Percentiles rank a stretch among this genome's conserved stretches.
These are phyloP conservation scores for Indicator maculatus DNA, from an alignment of 2,113 vertebrate genomes.

Conservation along the genomic window DNA sequence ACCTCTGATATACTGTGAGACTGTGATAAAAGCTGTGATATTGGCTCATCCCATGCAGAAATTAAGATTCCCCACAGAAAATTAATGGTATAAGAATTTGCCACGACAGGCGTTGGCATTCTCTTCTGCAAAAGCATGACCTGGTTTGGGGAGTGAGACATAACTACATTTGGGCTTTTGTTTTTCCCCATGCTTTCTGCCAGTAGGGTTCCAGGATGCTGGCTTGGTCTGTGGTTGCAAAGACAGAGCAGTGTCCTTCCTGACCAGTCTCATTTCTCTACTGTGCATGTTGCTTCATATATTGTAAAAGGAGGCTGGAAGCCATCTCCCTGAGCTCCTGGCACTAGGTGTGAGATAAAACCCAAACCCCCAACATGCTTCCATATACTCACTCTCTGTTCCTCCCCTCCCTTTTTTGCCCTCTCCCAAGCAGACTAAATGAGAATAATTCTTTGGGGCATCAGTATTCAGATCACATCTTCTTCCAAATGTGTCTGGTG, in stretches of 20 bases:
- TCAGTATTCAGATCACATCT: neutral
- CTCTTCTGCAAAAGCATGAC: neutral
- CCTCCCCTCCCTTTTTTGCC: neutral
- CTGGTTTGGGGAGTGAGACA: neutral
- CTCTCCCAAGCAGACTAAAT: neutral
- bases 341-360: too few species aligned
- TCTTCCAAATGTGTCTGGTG: neutral
- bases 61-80: neutral
- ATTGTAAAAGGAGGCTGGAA: neutral
- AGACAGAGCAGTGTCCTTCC: neutral
- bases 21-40: too few species aligned
- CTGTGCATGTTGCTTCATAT: neutral
- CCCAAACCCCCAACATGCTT: too few species aligned
- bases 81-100: neutral
- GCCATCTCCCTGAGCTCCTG: neutral
- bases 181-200: neutral
- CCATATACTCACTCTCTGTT: too few species aligned
- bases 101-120: neutral
- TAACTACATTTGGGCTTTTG: neutral
- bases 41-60: neutral
- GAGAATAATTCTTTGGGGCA: neutral
- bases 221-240: neutral
- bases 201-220: neutral
- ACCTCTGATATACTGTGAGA: too few species aligned
- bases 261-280: neutral